Evolutionary conservation across 2,113 vertebrate species (phyloP).

Genomic region (Calypte anna): DNA sequence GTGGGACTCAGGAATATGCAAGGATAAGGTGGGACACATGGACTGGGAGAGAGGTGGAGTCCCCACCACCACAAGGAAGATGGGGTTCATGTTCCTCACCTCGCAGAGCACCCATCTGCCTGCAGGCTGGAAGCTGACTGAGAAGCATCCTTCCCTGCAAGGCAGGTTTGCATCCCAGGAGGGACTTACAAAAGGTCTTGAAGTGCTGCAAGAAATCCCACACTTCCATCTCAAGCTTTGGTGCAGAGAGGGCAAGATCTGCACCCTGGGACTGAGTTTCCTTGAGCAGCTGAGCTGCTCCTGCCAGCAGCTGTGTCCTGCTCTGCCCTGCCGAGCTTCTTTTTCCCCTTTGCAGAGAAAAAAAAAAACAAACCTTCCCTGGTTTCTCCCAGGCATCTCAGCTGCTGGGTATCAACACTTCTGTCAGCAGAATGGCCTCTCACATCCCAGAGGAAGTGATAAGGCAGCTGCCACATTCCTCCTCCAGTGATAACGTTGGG

Average conservation of each 20-base stretch:
- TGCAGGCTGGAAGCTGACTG: neutral
- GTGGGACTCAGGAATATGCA: fast-evolving
- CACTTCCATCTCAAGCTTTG: neutral
- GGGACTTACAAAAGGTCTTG: neutral
- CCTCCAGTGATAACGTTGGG: fast-evolving
- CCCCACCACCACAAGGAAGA: neutral
- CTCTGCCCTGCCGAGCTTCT: neutral
- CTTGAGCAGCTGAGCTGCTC: neutral
- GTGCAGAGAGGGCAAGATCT: neutral
- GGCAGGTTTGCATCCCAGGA: neutral
- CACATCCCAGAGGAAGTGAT: neutral
- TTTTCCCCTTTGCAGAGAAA: neutral
- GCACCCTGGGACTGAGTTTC: neutral
- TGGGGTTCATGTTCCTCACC: fast-evolving
- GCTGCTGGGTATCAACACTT: neutral
- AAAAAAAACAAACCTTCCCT: neutral
- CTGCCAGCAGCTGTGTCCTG: neutral
- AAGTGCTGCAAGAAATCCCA: neutral
- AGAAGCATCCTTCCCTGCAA: neutral
- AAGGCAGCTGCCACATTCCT: neutral
- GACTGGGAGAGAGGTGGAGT: neutral
- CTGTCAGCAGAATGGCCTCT: neutral
- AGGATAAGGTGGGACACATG: neutral
- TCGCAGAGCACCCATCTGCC: neutral
- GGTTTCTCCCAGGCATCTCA: neutral